A percentile compares a stretch with the other conserved stretches of the same genome.
Conservation (phyloP, 53 echinoderm and acorn worm genomes). For the Holothuria leucospilota region DNA sequence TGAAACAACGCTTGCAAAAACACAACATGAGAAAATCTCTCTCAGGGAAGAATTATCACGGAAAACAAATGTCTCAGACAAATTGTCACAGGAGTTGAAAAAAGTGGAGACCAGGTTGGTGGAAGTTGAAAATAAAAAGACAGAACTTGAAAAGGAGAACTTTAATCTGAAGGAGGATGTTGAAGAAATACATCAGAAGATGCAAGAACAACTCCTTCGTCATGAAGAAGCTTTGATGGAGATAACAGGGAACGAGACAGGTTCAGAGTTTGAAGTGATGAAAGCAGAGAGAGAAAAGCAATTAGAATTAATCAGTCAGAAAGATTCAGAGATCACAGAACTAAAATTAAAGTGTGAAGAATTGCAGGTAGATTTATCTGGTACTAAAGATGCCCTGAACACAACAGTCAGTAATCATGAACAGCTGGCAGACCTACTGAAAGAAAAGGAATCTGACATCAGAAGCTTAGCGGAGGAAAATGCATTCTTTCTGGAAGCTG, state of each 20-base stretch:
- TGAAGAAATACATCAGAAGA: constrained; percentile 51
- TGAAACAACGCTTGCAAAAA: constrained; percentile 30
- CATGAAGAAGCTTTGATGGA: constrained; percentile 63
- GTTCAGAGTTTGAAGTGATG: constrained; percentile 37
- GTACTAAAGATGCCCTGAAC: constrained; percentile 81
- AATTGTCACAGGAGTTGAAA: constrained; percentile 15
- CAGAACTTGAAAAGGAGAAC: constrained; percentile 10
- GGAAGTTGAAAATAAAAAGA: not conserved
- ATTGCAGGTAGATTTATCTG: constrained; percentile 68
- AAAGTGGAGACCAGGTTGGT: not conserved
- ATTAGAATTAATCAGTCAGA: constrained; percentile 54
- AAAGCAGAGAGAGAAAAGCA: constrained; percentile 51
- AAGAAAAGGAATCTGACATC: constrained; percentile 86
- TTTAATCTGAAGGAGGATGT: constrained; percentile 19
- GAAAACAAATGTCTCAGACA: constrained; percentile 5
- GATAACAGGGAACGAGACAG: constrained; percentile 34
- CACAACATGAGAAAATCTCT: constrained; percentile 40
- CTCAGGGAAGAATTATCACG: constrained; percentile 35
- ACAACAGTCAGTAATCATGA: constrained; percentile 75
- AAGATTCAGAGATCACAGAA: constrained; percentile 62
- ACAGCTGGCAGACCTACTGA: constrained; percentile 77
- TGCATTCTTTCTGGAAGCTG: constrained; percentile 77
- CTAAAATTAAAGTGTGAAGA: constrained; percentile 71
- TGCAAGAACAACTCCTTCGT: constrained; percentile 51
- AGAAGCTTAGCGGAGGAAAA: constrained; percentile 86